phyloP scores from a whole-genome alignment of 2,888 invertebrate species.

The Epistrophe grossulariae region DNA sequence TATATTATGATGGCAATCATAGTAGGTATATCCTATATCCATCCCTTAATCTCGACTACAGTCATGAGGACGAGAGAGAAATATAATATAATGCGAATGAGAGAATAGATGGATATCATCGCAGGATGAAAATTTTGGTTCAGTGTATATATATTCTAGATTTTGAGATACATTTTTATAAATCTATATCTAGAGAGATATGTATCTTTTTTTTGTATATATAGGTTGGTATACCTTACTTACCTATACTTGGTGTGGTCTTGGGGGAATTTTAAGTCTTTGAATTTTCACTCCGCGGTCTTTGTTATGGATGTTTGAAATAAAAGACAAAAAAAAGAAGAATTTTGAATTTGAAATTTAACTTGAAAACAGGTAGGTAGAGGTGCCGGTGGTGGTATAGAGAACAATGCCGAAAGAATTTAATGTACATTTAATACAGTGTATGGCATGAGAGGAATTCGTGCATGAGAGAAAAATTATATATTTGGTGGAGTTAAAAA shows the following conservation, averaged over 20 bases:
- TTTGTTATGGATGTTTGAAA: constrained; percentile 7
- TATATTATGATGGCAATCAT: constrained; percentile 13
- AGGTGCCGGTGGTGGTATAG: constrained; percentile 1
- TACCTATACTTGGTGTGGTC: not conserved
- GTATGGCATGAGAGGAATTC: not conserved
- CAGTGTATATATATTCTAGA: constrained; percentile 64
- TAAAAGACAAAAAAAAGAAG: constrained; percentile 1
- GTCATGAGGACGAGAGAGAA: constrained; percentile 24
- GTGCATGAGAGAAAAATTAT: not conserved
- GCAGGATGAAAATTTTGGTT: constrained; percentile 56
- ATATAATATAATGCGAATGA: constrained; percentile 22
- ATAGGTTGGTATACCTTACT: too few species aligned
- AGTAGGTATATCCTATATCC: constrained; percentile 11
- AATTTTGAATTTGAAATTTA: constrained; percentile 49
- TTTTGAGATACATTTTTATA: constrained; percentile 60
- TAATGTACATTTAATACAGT: constrained; percentile 46
- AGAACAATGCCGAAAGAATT: constrained; percentile 8
- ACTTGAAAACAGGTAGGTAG: constrained; percentile 53
- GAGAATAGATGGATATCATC: constrained; percentile 37
- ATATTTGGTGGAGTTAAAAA: not conserved
- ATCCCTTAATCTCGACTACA: constrained; percentile 56
- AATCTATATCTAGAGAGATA: not conserved
- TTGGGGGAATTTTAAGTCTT: constrained; percentile 47
- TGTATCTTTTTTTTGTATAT: not conserved
- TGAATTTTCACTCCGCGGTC: constrained; percentile 22